phyloP scores from a whole-genome alignment of 2,113 vertebrate genomes.

The Ophiodon elongatus region DNA sequence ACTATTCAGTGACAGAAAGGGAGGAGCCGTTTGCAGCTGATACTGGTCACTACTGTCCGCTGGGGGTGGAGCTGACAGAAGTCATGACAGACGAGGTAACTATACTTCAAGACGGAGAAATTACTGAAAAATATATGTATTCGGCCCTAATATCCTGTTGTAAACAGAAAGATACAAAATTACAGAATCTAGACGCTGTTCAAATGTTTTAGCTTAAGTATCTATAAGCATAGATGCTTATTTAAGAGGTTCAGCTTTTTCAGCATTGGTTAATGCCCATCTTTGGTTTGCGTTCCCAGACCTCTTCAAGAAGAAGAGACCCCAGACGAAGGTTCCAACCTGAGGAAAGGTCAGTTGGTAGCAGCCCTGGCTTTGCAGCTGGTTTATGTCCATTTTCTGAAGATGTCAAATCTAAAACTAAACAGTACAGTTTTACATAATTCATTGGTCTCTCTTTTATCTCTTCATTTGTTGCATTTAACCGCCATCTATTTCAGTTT shows the following conservation, averaged over 20 bases:
- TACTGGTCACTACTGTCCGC: conserved; percentile 93
- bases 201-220: background rate
- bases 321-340: conserved; percentile 41
- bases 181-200: background rate
- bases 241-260: background rate
- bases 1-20: conserved; percentile 89
- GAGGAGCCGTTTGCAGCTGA: conserved; percentile 91
- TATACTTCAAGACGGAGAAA: background rate
- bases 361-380: conserved; percentile 46
- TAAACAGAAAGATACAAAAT: background rate
- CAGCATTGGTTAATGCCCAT: background rate
- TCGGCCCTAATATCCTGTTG: background rate
- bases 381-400: conserved; percentile 29
- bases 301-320: conserved; percentile 49
- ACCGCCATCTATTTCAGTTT: background rate
- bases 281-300: conserved; percentile 57
- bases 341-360: conserved; percentile 39
- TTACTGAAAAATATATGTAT: background rate
- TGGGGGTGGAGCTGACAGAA: conserved; percentile 90
- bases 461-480: background rate
- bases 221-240: background rate
- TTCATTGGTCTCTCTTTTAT: background rate
- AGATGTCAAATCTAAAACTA: conserved; percentile 40
- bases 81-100: conserved; percentile 57
- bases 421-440: conserved; percentile 45